Evolutionary conservation across 2,888 invertebrate species (phyloP).

Genomic region (Cylloceria caligata): DNA sequence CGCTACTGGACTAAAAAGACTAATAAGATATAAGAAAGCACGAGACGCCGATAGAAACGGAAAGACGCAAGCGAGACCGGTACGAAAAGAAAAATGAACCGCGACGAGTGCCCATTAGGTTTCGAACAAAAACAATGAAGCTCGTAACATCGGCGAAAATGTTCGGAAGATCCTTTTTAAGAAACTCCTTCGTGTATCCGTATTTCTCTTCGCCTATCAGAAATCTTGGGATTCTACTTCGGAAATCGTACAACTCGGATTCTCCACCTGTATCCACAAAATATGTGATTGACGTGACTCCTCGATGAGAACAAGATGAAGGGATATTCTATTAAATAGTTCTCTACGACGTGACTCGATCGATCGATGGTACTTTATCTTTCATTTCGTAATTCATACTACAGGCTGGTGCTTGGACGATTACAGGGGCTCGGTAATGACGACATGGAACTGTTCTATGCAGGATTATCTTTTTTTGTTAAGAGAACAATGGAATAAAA

Average conservation of each 20-base stretch:
- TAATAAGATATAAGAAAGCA: constrained; percentile 7
- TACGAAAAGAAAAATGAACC: constrained; percentile 63
- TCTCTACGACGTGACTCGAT: background rate
- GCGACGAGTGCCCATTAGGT: constrained; percentile 75
- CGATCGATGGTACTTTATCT: background rate
- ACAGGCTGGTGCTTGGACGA: constrained; percentile 2
- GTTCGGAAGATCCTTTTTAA: constrained; percentile 76
- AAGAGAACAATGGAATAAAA: constrained; percentile 41
- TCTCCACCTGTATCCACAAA: background rate
- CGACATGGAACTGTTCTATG: constrained; percentile 2
- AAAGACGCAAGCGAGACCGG: constrained; percentile 33
- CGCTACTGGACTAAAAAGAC: background rate
- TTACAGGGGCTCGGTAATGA: background rate
- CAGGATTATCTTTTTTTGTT: constrained; percentile 17
- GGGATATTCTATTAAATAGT: background rate
- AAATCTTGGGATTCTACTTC: background rate
- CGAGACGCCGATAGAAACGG: constrained; percentile 39
- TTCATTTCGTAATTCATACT: background rate
- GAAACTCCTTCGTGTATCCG: constrained; percentile 65
- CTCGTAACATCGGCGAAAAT: constrained; percentile 66
- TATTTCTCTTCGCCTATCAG: constrained; percentile 17
- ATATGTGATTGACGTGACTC: background rate
- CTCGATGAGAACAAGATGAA: background rate
- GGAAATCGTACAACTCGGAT: background rate
- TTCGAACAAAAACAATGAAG: constrained; percentile 73